These are phyloP conservation scores for Salticus scenicus DNA, from an alignment of 2,888 invertebrate species.

Conservation along the genomic window DNA sequence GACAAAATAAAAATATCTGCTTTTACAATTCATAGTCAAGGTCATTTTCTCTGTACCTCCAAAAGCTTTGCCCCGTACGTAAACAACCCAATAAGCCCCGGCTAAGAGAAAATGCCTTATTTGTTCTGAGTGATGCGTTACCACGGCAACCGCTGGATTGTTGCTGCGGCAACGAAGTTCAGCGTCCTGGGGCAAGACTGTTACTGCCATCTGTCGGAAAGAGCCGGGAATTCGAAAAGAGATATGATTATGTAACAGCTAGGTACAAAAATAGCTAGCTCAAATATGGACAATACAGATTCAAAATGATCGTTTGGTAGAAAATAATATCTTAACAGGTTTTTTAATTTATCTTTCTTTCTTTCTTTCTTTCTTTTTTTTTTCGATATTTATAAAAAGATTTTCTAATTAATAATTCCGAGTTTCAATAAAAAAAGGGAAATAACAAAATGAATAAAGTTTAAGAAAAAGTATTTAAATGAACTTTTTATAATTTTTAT, in stretches of 20 bases:
- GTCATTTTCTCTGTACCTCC: neutral
- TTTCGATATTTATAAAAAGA: too few relatives aligned
- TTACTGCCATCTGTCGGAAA: conserved; percentile 37
- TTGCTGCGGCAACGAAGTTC: conserved; percentile 33
- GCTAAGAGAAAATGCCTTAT: conserved; percentile 9
- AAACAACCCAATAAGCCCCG: conserved; percentile 22
- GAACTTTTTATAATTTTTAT: too few relatives aligned
- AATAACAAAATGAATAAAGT: too few relatives aligned
- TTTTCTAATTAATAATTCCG: too few relatives aligned
- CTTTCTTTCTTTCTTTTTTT: too few relatives aligned
- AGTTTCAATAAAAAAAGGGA: too few relatives aligned
- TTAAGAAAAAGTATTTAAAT: too few relatives aligned
- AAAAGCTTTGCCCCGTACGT: conserved; percentile 2
- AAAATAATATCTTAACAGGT: too few relatives aligned
- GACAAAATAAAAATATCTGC: neutral
- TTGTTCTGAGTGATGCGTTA: conserved; percentile 30
- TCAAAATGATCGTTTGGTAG: too few relatives aligned
- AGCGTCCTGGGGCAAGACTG: conserved; percentile 32
- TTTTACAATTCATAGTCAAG: conserved; percentile 7
- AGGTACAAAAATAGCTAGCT: neutral
- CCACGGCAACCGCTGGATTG: conserved; percentile 24
- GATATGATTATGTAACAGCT: neutral
- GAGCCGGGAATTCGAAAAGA: neutral
- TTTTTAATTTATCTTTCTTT: too few relatives aligned
- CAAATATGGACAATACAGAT: too few relatives aligned